Evolutionary conservation across 2,888 invertebrate species (phyloP), one percentile per base, ranked within the genome.

Genomic region (Phaedon cochleariae): DNA sequence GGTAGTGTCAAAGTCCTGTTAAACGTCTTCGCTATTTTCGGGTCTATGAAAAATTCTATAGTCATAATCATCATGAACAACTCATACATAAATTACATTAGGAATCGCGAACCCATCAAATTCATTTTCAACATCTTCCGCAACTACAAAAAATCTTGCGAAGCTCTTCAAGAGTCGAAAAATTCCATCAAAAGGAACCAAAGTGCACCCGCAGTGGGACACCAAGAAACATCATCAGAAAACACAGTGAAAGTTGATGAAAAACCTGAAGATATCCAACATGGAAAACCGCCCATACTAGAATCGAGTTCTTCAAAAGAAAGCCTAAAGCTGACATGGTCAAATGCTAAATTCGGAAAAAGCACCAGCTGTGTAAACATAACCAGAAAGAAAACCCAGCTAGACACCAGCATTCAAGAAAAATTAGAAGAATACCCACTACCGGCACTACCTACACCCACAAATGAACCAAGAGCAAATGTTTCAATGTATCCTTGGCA

Each of bases 401-500:
- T 69, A 20, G 64, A 70, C 18, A 18, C 54, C n/a, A 65, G 62
- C 22, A 45, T 71, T 7, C 55, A 64, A 34, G 52, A 61, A 1
- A 64, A 68, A 31, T 29, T 69, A n/a, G 59, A 62, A 21, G 58
- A 64, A 51, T 53, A 67, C 9, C 66, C 69, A 5, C 12, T 41
- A 12, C 45, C 29, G 2, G 18, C 46, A 21, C 54, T 12, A 12
- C 45, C 29, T 1, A 17, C 46, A 21, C 54, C n/a, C 10, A 21
- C 61, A n/a, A 17, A 45, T 7, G 34, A 52, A 0, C 57, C 49
- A 18, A 60, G 29, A 20, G 60, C 59, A 52, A 55, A 59, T 7
- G 46, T n/a, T n/a, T n/a, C n/a, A n/a, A 53, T 65, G 2, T 74
- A 67, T 53, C 73, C 73, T 7, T 74, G 73, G 73, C 73, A 74